phyloP scores from a whole-genome alignment of 92 coral and sea anemone genomes.

The Pocillopora meandrina region DNA sequence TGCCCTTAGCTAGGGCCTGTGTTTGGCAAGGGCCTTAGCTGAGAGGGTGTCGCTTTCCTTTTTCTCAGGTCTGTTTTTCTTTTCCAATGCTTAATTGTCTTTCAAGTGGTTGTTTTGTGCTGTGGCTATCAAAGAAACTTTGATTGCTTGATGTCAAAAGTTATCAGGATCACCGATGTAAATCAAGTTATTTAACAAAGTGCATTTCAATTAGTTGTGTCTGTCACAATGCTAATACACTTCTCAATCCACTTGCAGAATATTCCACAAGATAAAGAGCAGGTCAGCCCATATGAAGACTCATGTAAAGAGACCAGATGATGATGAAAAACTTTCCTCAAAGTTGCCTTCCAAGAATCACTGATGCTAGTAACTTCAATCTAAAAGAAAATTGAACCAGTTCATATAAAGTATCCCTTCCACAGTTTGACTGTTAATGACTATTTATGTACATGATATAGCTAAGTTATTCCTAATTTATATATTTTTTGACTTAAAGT shows the following conservation, averaged over 20 bases:
- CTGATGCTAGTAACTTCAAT: background rate
- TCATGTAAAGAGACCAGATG: conserved; percentile 93
- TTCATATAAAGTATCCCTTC: background rate
- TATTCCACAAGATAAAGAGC: conserved; percentile 96
- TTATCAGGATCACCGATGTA: background rate
- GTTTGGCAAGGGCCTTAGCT: no score
- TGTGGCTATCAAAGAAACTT: no score
- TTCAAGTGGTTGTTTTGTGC: no score
- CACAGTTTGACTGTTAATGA: conserved; percentile 33
- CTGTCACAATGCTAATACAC: background rate
- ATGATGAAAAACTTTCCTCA: conserved; percentile 59
- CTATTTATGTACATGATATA: conserved; percentile 36
- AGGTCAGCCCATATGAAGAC: conserved; percentile 99
- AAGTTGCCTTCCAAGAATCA: conserved; percentile 39
- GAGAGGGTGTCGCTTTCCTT: no score
- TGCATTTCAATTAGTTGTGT: no score
- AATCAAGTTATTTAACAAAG: no score
- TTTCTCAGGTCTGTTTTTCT: no score
- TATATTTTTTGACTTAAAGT: conserved; percentile 17
- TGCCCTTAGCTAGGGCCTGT: no score
- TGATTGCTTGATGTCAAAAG: background rate
- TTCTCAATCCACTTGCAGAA: conserved; percentile 50
- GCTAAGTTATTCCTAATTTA: conserved; percentile 52
- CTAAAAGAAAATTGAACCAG: background rate
- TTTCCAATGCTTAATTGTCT: no score